Evolutionary conservation across 2,113 vertebrate species (phyloP), one percentile per base, ranked within the genome.

Genomic region (Todiramphus saurophagus): DNA sequence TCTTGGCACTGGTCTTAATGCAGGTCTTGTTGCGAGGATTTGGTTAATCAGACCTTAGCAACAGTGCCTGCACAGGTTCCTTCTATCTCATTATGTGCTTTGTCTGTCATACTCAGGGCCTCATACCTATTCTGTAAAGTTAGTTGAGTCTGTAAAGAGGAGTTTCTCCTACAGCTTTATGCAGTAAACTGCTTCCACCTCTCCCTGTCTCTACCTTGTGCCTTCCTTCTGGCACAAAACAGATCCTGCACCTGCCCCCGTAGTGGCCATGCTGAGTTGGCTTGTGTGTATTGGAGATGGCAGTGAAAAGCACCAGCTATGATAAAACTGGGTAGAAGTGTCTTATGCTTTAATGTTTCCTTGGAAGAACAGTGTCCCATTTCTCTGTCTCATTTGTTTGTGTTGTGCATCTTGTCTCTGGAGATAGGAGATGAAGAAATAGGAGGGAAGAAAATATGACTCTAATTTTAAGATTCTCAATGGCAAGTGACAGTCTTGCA

Each of bases 41-140:
- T 51, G 17, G 35, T 92, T 10, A 3, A 14, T 51, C 33, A 31
- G 73, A 75, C 17, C 23, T 80, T 75, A 21, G 25, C 0, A 0
- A 72, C 35, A 67, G n/a, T 53, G 14, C 25, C 67, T 83, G 41
- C 30, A 24, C 31, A 35, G 20, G 16, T 78, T 80, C 28, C 28
- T 87, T 46, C 20, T 68, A 0, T 72, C 20, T 81, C 48, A 60
- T 46, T 31, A 4, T 46, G 5, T 2, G 2, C 1, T 0, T 72
- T 1, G 1, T 80, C 46, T 90, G 3, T 53, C 17, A 24, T 25
- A 56, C 12, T 15, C 46, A n/a, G 46, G 50, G 30, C 23, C 50
- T 82, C 4, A 3, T 80, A 46, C 10, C 31, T 77, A 2, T 80
- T 77, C n/a, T 68, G 28, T 89, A 89, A 77, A 89, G 21, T 25